Base-by-base conservation (phyloP, 2,113 vertebrate species). In the Telmatochromis sp. region DNA sequence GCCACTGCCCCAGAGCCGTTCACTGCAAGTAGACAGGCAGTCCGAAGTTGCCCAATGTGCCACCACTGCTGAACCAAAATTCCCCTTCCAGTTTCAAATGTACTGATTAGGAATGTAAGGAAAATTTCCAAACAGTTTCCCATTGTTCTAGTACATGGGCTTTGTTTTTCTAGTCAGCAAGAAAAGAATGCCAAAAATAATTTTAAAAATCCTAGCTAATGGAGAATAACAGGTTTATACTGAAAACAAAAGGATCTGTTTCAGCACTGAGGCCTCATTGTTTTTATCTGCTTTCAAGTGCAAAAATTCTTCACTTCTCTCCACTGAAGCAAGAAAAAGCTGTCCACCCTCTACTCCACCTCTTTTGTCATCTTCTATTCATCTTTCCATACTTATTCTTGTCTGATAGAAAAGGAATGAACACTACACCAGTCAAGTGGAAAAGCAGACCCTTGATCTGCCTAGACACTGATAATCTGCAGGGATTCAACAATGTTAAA, bases 251-350 rank as follows among this genome's bases (percentile, higher is more conserved):
- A 28, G 53, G 78, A 89, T 93, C 37, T 14, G 31, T 90, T 89
- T 88, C 63, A 68, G 28, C 65, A 28, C 60, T 15, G 80, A 81
- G 2, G 82, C 73, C 80, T 87, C 63, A 79, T 47, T 80, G 5
- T 87, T 68, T 80, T 87, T 81, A 68, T 90, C 79, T 84, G 86
- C 93, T 93, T 91, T 94, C 89, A 93, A 93, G 88, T 91, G 89
- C 79, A 90, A 91, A 89, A 85, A 83, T 53, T 88, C 86, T 91
- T 92, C 23, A 89, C 93, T 93, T 91, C 89, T 89, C 87, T 94
- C 88, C 92, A 94, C 42, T 89, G 90, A 94, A 92, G 92, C 93
- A 92, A 91, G 86, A 93, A 93, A 88, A 89, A 89, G 68, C 86
- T 91, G 84, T 88, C 91, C 91, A 82, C 87, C 89, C 89, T 82